These are phyloP conservation scores for Acromyrmex charruanus DNA, from an alignment of 1,140 invertebrate species.

Conservation along the genomic window DNA sequence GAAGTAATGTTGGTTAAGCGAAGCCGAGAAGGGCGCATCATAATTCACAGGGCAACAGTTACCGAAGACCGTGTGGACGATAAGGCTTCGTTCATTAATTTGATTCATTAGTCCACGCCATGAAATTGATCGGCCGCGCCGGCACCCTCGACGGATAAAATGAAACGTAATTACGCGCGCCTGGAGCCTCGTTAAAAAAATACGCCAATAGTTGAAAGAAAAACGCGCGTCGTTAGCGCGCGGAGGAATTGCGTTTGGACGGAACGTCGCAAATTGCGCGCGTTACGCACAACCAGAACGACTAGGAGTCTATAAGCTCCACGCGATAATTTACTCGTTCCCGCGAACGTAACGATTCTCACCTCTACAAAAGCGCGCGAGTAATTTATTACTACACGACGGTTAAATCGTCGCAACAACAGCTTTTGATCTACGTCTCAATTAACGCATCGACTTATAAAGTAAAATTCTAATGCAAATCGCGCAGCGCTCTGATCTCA, in stretches of 20 bases:
- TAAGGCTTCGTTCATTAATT: constrained; percentile 71
- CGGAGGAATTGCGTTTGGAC: neutral
- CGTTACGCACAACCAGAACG: neutral
- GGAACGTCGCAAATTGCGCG: constrained; percentile 39
- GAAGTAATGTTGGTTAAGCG: constrained; percentile 17
- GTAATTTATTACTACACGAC: constrained; percentile 25
- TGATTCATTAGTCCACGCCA: constrained; percentile 63
- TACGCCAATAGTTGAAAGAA: constrained; percentile 53
- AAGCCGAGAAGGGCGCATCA: constrained; percentile 19
- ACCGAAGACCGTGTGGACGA: constrained; percentile 47
- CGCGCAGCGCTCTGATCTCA: neutral
- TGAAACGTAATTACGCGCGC: constrained; percentile 53
- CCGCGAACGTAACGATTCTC: constrained; percentile 47
- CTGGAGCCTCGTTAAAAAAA: constrained; percentile 50
- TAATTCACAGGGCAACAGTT: constrained; percentile 54
- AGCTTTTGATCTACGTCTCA: constrained; percentile 39
- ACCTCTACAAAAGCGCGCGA: constrained; percentile 17
- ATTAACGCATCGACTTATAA: constrained; percentile 26
- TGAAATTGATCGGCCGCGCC: constrained; percentile 48
- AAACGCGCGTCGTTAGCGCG: constrained; percentile 37
- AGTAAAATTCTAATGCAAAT: constrained; percentile 10
- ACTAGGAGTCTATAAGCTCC: neutral
- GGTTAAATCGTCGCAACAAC: neutral
- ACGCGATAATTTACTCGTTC: constrained; percentile 44
- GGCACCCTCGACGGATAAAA: constrained; percentile 46